These are phyloP conservation scores for Rhopilema esculentum DNA, from an alignment of 30 jellyfish, hydroid and myxozoan genomes.

Conservation along the genomic window DNA sequence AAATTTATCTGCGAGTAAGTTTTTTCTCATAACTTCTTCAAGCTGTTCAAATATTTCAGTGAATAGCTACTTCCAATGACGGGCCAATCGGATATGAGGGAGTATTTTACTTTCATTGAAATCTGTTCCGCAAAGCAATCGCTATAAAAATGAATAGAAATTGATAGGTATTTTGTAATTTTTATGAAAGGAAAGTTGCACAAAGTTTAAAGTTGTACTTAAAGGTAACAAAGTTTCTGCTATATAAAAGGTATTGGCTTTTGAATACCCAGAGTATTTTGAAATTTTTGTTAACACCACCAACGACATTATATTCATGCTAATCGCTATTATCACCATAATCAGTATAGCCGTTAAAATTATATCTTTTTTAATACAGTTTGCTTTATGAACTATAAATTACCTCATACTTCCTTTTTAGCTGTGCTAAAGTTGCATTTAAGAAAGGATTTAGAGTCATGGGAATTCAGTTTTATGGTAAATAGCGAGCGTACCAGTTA, in stretches of 20 bases:
- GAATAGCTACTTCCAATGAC: not conserved
- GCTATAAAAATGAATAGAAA: too few species aligned
- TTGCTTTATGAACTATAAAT: not conserved
- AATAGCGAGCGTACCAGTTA: not conserved
- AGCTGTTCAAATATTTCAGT: not conserved
- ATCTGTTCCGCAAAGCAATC: too few species aligned
- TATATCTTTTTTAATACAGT: not conserved
- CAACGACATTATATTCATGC: too few species aligned
- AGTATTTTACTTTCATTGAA: too few species aligned
- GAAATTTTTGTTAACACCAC: too few species aligned
- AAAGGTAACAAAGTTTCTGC: too few species aligned
- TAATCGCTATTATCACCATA: not conserved
- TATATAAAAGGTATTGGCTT: too few species aligned
- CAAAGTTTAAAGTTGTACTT: too few species aligned
- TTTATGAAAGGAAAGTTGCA: too few species aligned
- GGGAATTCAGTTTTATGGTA: conserved; percentile 89
- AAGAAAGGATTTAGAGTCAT: conserved; percentile 77
- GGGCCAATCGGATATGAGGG: too few species aligned
- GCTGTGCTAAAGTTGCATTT: conserved; percentile 84
- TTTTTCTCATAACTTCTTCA: not conserved
- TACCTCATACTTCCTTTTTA: not conserved
- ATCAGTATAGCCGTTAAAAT: not conserved
- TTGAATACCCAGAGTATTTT: too few species aligned
- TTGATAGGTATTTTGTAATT: too few species aligned
- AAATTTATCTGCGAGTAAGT: conserved; percentile 79